Conservation (phyloP, 2,888 invertebrate genomes). For the Patella ulyssiponensis region DNA sequence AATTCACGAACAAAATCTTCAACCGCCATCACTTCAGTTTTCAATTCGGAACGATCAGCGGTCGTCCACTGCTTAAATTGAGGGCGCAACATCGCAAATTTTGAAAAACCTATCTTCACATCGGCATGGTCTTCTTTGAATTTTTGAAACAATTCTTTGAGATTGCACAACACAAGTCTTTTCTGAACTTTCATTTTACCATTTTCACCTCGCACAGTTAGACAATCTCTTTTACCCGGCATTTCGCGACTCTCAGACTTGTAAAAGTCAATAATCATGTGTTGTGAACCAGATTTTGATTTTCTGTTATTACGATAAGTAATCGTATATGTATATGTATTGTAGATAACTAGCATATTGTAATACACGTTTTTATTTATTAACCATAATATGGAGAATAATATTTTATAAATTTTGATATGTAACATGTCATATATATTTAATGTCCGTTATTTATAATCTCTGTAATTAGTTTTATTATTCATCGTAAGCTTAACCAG, state of each 20-base stretch:
- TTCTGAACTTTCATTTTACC: neutral
- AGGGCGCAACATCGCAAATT: slow-evolving; percentile 11
- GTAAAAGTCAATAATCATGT: neutral
- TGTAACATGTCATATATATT: no score
- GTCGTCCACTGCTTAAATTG: slow-evolving; percentile 1
- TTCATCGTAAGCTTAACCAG: no score
- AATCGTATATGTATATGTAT: no score
- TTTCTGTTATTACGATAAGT: no score
- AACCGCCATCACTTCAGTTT: neutral
- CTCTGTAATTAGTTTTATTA: no score
- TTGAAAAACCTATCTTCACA: slow-evolving; percentile 16
- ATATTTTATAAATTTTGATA: no score
- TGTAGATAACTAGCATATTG: no score
- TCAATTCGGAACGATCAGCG: neutral
- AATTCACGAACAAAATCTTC: neutral
- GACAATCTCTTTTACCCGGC: neutral
- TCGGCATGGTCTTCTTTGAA: neutral
- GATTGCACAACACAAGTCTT: neutral
- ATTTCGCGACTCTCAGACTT: neutral
- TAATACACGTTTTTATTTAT: no score
- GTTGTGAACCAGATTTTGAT: no score
- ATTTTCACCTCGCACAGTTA: neutral
- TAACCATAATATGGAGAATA: no score
- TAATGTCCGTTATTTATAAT: no score
- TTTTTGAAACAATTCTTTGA: slow-evolving; percentile 3